These are phyloP conservation scores for Syritta pipiens DNA, from an alignment of 2,888 invertebrate genomes.

Conservation along the genomic window DNA sequence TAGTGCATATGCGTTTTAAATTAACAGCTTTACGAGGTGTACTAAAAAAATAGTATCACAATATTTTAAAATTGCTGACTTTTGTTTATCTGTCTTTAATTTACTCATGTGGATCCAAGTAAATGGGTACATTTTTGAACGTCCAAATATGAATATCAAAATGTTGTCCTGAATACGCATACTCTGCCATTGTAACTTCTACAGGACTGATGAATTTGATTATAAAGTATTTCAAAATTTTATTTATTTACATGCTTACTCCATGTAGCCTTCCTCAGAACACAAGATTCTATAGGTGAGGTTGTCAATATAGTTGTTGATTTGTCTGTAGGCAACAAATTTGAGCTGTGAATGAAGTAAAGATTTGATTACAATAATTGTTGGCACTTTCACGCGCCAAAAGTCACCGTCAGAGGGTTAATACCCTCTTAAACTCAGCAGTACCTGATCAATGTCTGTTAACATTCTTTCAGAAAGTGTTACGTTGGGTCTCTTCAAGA, in stretches of 20 bases:
- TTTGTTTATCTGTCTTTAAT: no score
- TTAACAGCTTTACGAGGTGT: constrained; percentile 71
- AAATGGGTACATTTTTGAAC: constrained; percentile 74
- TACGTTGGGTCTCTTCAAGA: no score
- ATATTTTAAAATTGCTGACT: no score
- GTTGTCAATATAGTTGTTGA: constrained; percentile 71
- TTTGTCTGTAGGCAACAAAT: constrained; percentile 69
- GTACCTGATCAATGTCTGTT: no score
- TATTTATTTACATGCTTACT: constrained; percentile 68
- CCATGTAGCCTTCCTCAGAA: constrained; percentile 74
- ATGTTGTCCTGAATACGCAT: constrained; percentile 69
- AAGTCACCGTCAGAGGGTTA: no score
- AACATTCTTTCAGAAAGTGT: constrained; percentile 54
- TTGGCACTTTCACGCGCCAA: not conserved
- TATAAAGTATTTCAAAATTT: not conserved
- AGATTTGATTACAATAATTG: not conserved
- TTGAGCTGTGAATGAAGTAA: constrained; percentile 25
- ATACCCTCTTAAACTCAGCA: no score
- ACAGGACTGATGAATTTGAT: constrained; percentile 64
- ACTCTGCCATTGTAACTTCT: constrained; percentile 71
- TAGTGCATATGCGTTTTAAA: constrained; percentile 55
- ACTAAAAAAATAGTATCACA: no score
- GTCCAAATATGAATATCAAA: constrained; percentile 75
- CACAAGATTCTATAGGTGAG: constrained; percentile 73
- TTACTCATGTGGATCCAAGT: constrained; percentile 72